Percentiles rank a stretch among this genome's conserved stretches.
phyloP scores from a whole-genome alignment of 2,888 invertebrate species.

The Stramonita haemastoma region DNA sequence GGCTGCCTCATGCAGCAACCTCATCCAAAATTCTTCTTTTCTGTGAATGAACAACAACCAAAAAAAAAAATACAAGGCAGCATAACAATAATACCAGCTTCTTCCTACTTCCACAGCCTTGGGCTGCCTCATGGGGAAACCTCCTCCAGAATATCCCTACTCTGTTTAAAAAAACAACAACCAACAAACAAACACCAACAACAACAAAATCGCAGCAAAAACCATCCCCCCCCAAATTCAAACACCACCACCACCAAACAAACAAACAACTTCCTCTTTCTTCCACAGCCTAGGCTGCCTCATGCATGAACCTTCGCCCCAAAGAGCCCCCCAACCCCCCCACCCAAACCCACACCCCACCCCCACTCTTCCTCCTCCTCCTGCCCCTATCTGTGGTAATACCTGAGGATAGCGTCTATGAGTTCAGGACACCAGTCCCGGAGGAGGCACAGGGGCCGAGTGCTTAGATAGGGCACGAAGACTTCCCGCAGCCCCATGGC shows the following conservation, averaged over 20 bases:
- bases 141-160: no score
- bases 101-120: no score
- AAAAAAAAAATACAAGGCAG: no score
- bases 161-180: no score
- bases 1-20: no score
- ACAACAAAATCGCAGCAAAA: no score
- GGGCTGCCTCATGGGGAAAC: no score
- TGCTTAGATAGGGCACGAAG: slow-evolving; percentile 64
- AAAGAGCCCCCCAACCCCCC: not conserved
- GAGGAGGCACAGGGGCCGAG: slow-evolving; percentile 55
- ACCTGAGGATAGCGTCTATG: slow-evolving; percentile 54
- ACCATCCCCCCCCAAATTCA: not conserved
- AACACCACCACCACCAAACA: not conserved
- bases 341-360: not conserved
- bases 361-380: not conserved
- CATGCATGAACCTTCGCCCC: not conserved
- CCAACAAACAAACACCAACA: no score
- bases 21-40: no score
- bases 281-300: not conserved
- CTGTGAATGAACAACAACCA: no score
- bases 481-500: slow-evolving; percentile 64
- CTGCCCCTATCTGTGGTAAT: slow-evolving; percentile 46
- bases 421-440: slow-evolving; percentile 61
- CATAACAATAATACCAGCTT: no score
- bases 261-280: not conserved